Conservation (phyloP, 2,113 vertebrate species). For the Bubo blakistoni region DNA sequence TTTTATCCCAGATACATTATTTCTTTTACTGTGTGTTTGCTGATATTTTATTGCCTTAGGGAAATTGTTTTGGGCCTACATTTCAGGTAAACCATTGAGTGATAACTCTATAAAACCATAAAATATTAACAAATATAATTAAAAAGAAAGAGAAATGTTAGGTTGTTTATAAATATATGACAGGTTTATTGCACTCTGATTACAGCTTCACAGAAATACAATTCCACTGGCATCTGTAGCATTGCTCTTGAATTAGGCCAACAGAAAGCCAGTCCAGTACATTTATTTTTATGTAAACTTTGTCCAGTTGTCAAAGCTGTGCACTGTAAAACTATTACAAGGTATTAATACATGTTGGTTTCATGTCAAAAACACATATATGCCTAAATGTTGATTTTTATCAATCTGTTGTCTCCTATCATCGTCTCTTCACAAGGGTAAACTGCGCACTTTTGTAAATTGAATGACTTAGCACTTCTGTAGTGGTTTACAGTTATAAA, state of each 20-base stretch:
- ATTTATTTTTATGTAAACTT: neutral
- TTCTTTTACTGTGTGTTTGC: neutral
- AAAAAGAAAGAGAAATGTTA: neutral
- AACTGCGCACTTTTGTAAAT: neutral
- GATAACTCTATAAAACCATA: neutral
- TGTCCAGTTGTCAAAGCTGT: neutral
- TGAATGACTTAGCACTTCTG: neutral
- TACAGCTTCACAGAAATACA: neutral
- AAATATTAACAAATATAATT: neutral
- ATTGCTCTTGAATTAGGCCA: neutral
- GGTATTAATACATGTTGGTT: neutral
- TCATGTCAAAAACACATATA: neutral
- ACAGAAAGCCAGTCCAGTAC: neutral
- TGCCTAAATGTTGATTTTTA: neutral
- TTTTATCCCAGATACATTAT: neutral
- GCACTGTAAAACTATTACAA: neutral
- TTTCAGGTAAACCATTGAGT: neutral
- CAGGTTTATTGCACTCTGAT: neutral
- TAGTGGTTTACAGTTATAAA: neutral
- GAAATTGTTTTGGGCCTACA: neutral
- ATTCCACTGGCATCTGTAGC: neutral
- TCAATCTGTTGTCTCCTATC: neutral
- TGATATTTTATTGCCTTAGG: neutral
- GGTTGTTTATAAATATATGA: neutral
- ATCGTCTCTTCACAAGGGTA: neutral